Base-by-base conservation (phyloP, 2,113 vertebrate genomes). In the Prolemur simus region DNA sequence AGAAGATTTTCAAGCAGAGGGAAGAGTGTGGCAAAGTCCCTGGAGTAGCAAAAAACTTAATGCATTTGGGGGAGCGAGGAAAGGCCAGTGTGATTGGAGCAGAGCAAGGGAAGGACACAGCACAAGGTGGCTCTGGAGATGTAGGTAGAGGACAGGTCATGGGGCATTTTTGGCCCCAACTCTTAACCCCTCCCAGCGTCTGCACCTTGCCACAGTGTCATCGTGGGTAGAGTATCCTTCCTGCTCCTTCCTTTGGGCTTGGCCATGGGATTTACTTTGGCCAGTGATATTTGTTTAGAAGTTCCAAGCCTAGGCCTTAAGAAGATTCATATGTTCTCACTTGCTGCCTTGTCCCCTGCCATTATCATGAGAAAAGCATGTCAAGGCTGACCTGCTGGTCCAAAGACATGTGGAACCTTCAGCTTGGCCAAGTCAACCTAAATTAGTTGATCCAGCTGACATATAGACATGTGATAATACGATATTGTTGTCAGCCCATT, bases 121-220 rank as follows among this genome's bases (percentile, higher is more conserved):
- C 18, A 6, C 21, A 5, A 56, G 45, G 20, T 2, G 54, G 15
- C 27, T 49, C 49, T 58, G 56, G 56, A 84, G 73, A 4, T 14
- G 27, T 1, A 25, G 32, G 49, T 18, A 14, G 60, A 73, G 25
- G 56, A 3, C 0, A 14, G 37, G 9, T 9, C 0, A 6, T 0
- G 37, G 73, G 25, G 52, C 42, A 13, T 49, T 32, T 15, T 15
- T 63, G 78, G 25, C 11, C 15, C 25, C 23, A 71, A 9, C 66
- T 42, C n/a, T 18, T 21, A 11, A 37, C 25, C 39, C 12, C n/a
- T 90, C n/a, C 37, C 29, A 74, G 47, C 4, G 23, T 17, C 15
- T 1, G 3, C 29, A 49, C 77, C 39, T 73, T 52, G 58, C 32
- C 21, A 4, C 5, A 17, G 13, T 32, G 20, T 34, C 81, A 6